Conservation (phyloP, 2,797 vertebrate species). For the Leptatherina wallacei region DNA sequence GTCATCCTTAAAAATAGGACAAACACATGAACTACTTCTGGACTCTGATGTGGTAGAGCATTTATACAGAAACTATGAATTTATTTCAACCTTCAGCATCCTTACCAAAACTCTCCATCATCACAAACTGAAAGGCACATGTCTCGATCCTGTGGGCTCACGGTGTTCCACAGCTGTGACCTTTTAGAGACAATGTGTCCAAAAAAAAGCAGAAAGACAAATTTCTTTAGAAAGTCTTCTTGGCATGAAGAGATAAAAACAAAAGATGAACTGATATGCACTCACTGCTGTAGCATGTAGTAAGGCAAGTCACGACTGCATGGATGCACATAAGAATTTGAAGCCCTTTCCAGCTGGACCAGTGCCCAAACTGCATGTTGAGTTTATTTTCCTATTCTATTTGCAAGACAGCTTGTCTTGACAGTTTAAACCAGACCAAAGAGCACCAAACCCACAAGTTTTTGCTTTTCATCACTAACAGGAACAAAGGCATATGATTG, state of each 20-base stretch:
- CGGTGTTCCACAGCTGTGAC: slow-evolving; percentile 74
- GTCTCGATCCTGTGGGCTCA: slow-evolving; percentile 57
- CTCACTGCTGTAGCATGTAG: no score
- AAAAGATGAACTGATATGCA: no score
- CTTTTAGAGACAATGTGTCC: slow-evolving; percentile 35
- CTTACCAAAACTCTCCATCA: slow-evolving; percentile 84
- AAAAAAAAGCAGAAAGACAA: not conserved
- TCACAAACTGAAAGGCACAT: slow-evolving; percentile 48
- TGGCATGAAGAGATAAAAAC: no score
- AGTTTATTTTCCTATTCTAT: not conserved
- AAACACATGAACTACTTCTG: not conserved
- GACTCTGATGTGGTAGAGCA: not conserved
- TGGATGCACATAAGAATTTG: not conserved
- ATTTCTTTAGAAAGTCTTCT: not conserved
- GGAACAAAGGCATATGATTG: no score
- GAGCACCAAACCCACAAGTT: no score
- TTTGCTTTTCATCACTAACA: no score
- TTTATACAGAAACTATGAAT: not conserved
- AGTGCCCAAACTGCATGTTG: not conserved
- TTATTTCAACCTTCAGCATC: fast-evolving
- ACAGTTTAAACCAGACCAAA: no score
- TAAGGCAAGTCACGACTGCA: not conserved
- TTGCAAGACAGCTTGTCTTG: not conserved
- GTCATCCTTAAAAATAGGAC: slow-evolving; percentile 81
- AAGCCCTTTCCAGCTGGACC: not conserved